Conservation (phyloP, 2,797 vertebrate genomes). For the Darevskia nairensis region DNA sequence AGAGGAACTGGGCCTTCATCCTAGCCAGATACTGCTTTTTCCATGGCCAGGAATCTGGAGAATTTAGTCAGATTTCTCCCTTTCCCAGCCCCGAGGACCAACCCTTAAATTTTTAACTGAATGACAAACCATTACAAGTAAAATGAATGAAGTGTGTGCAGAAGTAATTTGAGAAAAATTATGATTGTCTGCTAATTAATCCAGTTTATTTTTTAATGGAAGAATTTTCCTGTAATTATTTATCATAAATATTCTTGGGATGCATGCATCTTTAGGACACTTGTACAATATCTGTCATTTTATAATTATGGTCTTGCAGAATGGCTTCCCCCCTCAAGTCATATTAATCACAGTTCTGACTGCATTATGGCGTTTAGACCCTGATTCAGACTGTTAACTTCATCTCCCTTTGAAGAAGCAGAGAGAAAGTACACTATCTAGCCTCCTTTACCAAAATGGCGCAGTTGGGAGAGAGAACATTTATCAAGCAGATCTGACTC, state of each 20-base stretch:
- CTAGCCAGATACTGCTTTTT: slow-evolving; percentile 40
- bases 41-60: slow-evolving; percentile 35
- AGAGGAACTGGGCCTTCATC: slow-evolving; percentile 20
- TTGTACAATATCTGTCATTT: slow-evolving; percentile 20
- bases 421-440: neutral
- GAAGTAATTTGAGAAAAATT: slow-evolving; percentile 53
- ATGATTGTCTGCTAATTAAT: slow-evolving; percentile 56
- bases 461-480: neutral
- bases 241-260: slow-evolving; percentile 53
- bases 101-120: slow-evolving; percentile 59
- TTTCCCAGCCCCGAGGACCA: slow-evolving; percentile 19
- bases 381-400: neutral
- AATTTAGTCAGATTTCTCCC: slow-evolving; percentile 35
- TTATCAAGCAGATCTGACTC: neutral
- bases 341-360: neutral
- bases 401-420: neutral
- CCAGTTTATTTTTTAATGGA: slow-evolving; percentile 70
- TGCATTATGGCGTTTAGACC: neutral
- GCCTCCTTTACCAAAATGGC: neutral
- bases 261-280: slow-evolving; percentile 20
- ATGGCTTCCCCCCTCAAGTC: neutral
- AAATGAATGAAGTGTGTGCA: slow-evolving; percentile 53
- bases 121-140: slow-evolving; percentile 61
- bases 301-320: slow-evolving; percentile 31
- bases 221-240: slow-evolving; percentile 60